Base-by-base conservation (phyloP, 2,888 invertebrate species). In the Lasioglossum pauxillum region DNA sequence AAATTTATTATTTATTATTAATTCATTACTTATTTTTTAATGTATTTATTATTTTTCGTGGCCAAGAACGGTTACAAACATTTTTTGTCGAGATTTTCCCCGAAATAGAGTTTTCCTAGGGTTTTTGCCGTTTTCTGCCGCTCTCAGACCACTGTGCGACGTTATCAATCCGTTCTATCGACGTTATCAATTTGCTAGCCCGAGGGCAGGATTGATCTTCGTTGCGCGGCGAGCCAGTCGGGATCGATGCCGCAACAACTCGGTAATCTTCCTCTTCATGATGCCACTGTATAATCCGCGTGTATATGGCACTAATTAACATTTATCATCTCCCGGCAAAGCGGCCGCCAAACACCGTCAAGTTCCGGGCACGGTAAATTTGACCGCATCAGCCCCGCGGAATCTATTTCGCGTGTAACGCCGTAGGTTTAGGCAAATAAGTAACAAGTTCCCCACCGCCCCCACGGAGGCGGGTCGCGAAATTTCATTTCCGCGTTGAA, bases 401-500 rank as follows among this genome's bases (percentile, higher is more conserved):
- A 57, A 79, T 41, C 38, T 27, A 41, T 64, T 81, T 78, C 75
- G n/a, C 31, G 41, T 78, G 72, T 75, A 69, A 57, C 75, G 46
- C 67, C 71, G 27, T 64, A 78, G 81, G 78, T 86, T 86, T 78
- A 57, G 38, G 75, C 46, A 75, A 86, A 78, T 81, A 85, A 81
- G 78, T 81, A 78, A 67, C 85, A 78, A 85, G 72, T 78, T 85
- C 64, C 78, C 67, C 31, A 14, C 14, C 57, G 1, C 77, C 7
- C 67, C 1, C 60, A 0, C 0, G 31, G 67, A 3, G 67, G 57
- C 75, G 4, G 57, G 76, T 85, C 49, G 64, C n/a, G 38, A 75
- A 85, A 86, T 86, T 86, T 86, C 81, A 85, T 86, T 80, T 85
- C 23, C 85, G 12, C 44, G 77, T 69, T 69, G 78, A 85, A 85